Evolutionary conservation across 2,797 vertebrate genomes (phyloP), one percentile per base, ranked within the genome.

Genomic region (Lateolabrax maculatus): DNA sequence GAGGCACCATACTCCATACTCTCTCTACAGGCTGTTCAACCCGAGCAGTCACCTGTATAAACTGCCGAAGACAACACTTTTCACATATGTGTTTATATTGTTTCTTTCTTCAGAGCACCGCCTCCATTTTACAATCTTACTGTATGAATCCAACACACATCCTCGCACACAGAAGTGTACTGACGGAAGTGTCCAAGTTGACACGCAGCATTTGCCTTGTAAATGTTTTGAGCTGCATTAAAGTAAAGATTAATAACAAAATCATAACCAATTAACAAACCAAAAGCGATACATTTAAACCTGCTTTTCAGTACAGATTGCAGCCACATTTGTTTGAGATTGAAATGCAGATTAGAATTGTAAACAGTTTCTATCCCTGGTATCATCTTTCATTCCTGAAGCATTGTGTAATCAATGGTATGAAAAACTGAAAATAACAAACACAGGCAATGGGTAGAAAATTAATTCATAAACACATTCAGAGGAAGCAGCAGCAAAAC

Each of bases 211-310:
- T n/a, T n/a, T n/a, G n/a, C n/a, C n/a, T n/a, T n/a, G n/a, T n/a
- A n/a, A n/a, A n/a, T n/a, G n/a, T n/a, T n/a, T n/a, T 39, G 12
- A 61, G 46, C 11, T 48, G 15, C 43, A 25, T 18, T 27, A 37
- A 60, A 21, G 31, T 15, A 75, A 29, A 77, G 19, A 71, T 41
- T 29, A 51, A 15, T 48, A 49, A 60, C 43, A 67, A n/a, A 18
- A 61, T 19, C 11, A 43, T 1, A 25, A 51, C 19, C n/a, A 43
- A 37, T 34, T 16, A 7, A 9, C 19, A 29, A 52, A 9, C n/a
- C 11, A 18, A 27, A 16, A 13, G 27, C 3, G 9, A 21, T n/a
- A 16, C 29, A 48, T 9, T 13, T 29, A 57, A 48, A 29, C 4
- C 3, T 16, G 9, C 9, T 41, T 60, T 58, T 16, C 19, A 44